Evolutionary conservation across 2,113 vertebrate species (phyloP).

Genomic region (Pyrgilauda ruficollis): DNA sequence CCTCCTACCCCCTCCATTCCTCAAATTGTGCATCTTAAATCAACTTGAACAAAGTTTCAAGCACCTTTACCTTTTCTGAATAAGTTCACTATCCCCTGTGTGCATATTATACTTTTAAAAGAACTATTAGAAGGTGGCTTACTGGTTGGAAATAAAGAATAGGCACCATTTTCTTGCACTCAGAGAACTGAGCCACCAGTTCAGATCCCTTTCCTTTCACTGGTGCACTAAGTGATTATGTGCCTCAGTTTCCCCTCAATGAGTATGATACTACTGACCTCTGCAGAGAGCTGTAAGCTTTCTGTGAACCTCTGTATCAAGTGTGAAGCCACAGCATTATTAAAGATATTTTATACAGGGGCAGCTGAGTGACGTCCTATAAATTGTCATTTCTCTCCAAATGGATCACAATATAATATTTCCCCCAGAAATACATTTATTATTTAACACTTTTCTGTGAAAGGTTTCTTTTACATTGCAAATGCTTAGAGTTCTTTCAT

Average conservation of each 20-base stretch:
- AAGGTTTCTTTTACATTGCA: conserved; percentile 68
- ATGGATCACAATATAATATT: conserved; percentile 8
- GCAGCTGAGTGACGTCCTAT: background rate
- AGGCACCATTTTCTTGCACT: background rate
- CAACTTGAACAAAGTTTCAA: background rate
- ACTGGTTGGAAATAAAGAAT: background rate
- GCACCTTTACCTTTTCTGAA: background rate
- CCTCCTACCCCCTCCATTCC: background rate
- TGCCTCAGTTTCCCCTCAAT: conserved; percentile 53
- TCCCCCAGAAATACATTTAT: conserved; percentile 20
- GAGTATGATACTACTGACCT: background rate
- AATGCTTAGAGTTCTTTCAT: conserved; percentile 43
- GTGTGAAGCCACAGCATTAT: conserved; percentile 3
- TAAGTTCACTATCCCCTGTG: background rate
- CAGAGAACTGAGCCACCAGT: background rate
- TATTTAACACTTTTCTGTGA: conserved; percentile 36
- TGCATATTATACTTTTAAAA: background rate
- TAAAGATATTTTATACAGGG: background rate
- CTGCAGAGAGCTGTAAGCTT: background rate
- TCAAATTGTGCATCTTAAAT: background rate
- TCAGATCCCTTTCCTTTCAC: background rate
- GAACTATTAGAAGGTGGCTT: background rate
- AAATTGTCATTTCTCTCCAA: conserved; percentile 21
- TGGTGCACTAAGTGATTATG: background rate
- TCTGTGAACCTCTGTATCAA: background rate